Conservation (phyloP, 2,113 vertebrate species). For the Terrapene triunguis region DNA sequence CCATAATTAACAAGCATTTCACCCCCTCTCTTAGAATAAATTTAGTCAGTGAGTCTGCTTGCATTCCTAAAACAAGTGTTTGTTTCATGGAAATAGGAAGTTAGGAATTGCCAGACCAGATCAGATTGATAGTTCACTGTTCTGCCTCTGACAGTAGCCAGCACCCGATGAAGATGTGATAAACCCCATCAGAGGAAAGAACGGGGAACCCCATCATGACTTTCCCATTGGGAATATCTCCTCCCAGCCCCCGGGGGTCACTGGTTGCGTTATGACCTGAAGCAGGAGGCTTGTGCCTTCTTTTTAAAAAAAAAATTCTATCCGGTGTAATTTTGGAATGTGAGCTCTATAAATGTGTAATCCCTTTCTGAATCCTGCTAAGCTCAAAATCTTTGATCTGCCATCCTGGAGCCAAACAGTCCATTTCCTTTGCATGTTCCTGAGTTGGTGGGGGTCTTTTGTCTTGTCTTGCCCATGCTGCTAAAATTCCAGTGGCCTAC, state of each 20-base stretch:
- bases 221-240: accelerated
- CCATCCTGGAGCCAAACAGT: neutral
- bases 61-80: neutral
- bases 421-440: neutral
- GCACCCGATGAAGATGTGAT: neutral
- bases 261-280: neutral
- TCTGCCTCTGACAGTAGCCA: neutral
- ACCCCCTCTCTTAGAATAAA: neutral
- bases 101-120: neutral
- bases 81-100: neutral
- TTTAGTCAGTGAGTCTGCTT: neutral
- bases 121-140: accelerated
- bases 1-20: neutral
- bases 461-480: neutral
- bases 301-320: neutral
- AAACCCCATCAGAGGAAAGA: neutral
- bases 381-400: neutral
- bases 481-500: accelerated
- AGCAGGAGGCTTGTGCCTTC: accelerated
- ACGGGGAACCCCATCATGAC: neutral
- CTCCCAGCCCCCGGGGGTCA: neutral
- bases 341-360: neutral
- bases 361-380: neutral
- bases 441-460: neutral
- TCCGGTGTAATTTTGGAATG: neutral